Conservation (phyloP, 2,888 invertebrate species). For the Steinernema carpocapsae region DNA sequence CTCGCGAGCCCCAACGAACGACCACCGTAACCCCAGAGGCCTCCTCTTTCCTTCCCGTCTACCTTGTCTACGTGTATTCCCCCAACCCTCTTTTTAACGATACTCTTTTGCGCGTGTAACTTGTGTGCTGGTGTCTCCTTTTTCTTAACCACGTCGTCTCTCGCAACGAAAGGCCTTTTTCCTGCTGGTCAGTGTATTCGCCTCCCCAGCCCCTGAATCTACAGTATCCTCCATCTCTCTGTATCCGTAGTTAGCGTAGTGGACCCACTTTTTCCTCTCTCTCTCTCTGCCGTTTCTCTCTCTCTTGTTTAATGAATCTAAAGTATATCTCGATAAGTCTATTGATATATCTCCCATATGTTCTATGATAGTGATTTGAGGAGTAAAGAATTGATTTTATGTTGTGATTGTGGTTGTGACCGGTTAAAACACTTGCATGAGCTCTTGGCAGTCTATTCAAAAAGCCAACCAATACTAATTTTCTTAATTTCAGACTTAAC, state of each 20-base stretch:
- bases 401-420: background rate
- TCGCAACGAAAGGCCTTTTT: constrained; percentile 26
- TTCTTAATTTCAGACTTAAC: constrained; percentile 14
- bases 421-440: too few relatives aligned
- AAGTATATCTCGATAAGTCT: constrained; percentile 4
- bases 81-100: background rate
- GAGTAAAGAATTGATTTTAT: constrained; percentile 22
- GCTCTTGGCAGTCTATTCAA: background rate
- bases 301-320: background rate
- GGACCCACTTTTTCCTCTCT: background rate
- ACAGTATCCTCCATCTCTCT: background rate
- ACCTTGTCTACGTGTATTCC: constrained; percentile 30
- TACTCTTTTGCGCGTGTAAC: constrained; percentile 30
- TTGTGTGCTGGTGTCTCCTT: constrained; percentile 13
- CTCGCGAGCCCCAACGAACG: background rate
- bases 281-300: too few relatives aligned
- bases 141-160: too few relatives aligned
- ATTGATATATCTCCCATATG: constrained; percentile 27
- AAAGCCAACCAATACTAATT: too few relatives aligned
- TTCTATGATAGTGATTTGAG: constrained; percentile 33
- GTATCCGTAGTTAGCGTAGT: background rate
- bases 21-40: background rate
- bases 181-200: constrained; percentile 28
- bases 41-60: background rate
- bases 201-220: constrained; percentile 2